Evolutionary conservation across 2,797 vertebrate genomes (phyloP).

Genomic region (Tragopan temminckii): DNA sequence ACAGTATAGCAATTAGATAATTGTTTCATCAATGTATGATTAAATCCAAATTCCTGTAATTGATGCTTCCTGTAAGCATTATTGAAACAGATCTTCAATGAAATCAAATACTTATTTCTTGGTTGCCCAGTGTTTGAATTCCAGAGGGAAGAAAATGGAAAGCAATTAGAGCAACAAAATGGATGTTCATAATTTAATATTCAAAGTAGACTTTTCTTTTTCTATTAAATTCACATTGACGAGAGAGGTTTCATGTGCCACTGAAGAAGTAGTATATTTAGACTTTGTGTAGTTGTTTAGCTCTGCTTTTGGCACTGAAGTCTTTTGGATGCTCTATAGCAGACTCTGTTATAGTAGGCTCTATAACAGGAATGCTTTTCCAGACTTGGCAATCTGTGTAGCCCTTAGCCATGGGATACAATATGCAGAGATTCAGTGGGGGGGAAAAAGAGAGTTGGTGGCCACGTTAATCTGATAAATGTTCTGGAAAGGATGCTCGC

Average conservation of each 20-base stretch:
- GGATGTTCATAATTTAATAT: constrained; percentile 18
- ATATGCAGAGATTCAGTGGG: constrained; percentile 37
- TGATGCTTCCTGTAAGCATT: constrained; percentile 45
- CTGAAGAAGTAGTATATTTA: not conserved
- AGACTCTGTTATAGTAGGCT: too few species aligned
- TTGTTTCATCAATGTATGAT: constrained; percentile 50
- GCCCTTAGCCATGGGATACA: constrained; percentile 59
- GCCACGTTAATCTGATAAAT: constrained; percentile 79
- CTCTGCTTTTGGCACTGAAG: not conserved
- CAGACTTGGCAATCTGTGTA: constrained; percentile 44
- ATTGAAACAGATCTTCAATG: constrained; percentile 1
- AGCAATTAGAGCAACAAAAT: constrained; percentile 43
- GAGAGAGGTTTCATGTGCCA: not conserved
- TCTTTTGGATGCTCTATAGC: not conserved
- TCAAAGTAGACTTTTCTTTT: constrained; percentile 13
- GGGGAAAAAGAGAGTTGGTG: constrained; percentile 65
- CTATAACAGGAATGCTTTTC: not conserved
- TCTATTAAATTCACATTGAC: constrained; percentile 11
- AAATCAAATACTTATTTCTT: constrained; percentile 4
- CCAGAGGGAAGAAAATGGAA: constrained; percentile 25
- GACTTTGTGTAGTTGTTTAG: not conserved
- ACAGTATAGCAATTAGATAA: constrained; percentile 31
- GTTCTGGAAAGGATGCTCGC: constrained; percentile 78
- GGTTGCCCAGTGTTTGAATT: constrained; percentile 9
- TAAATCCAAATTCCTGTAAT: constrained; percentile 27